phyloP scores from a whole-genome alignment of 2,888 invertebrate species.

The Rotaria sp. region DNA sequence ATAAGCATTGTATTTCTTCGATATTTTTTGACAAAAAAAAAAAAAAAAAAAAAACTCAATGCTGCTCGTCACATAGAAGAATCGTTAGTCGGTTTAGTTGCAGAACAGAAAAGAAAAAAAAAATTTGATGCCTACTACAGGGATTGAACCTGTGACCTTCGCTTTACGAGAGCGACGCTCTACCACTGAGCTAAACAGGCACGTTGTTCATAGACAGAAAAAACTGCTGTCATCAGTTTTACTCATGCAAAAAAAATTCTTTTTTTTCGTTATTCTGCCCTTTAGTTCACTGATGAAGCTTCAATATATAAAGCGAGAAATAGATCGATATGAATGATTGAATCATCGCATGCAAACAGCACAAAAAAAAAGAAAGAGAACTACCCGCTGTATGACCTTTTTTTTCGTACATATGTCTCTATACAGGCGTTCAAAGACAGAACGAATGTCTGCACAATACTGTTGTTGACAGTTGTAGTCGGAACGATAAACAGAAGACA shows the following conservation, averaged over 20 bases:
- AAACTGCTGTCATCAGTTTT: not conserved
- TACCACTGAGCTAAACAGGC: conserved; percentile 24
- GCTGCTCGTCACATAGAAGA: no score
- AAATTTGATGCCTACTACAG: not conserved
- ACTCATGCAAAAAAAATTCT: not conserved
- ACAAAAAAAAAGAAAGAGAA: not conserved
- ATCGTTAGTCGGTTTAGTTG: not conserved
- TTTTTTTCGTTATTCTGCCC: not conserved
- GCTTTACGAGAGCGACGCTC: conserved; percentile 24
- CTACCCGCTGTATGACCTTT: not conserved
- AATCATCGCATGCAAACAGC: not conserved
- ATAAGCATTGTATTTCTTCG: no score
- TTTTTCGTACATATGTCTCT: not conserved
- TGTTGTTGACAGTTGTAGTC: not conserved
- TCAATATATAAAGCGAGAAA: not conserved
- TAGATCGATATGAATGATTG: not conserved
- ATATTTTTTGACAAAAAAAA: no score
- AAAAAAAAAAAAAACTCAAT: no score
- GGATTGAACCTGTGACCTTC: conserved; percentile 24
- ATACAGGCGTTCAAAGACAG: not conserved
- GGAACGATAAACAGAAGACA: not conserved
- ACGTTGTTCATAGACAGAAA: not conserved
- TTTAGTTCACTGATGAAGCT: not conserved
- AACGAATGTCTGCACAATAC: not conserved
- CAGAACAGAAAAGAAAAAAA: not conserved